phyloP scores from a whole-genome alignment of 2,888 invertebrate species.

The Antheraea assamensis region DNA sequence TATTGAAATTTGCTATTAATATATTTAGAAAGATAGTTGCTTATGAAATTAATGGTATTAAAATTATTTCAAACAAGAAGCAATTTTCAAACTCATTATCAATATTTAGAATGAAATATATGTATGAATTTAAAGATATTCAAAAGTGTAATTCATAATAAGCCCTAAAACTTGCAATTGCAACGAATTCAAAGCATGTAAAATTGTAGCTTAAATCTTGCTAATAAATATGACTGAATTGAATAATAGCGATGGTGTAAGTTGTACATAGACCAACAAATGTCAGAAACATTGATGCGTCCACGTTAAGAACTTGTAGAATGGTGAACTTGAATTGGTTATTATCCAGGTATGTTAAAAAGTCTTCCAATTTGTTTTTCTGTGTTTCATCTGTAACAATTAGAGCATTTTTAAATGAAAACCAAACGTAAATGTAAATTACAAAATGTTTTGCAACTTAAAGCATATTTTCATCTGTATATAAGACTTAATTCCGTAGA shows the following conservation, averaged over 20 bases:
- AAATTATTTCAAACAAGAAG: no score
- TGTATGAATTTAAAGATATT: no score
- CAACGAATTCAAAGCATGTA: background rate
- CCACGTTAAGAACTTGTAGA: background rate
- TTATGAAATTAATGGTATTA: no score
- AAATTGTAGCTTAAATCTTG: background rate
- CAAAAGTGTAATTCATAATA: background rate
- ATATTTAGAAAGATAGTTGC: no score
- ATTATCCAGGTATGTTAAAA: background rate
- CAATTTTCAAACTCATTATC: no score
- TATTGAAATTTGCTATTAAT: no score
- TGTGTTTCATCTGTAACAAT: background rate
- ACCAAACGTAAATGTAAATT: background rate
- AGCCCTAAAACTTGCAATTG: background rate
- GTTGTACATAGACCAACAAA: conserved; percentile 3
- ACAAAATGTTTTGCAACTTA: background rate
- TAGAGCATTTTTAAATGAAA: background rate
- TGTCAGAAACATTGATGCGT: background rate
- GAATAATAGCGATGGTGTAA: background rate
- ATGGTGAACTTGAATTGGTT: conserved; percentile 1
- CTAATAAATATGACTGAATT: background rate
- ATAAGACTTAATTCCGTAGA: no score
- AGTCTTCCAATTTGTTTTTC: background rate
- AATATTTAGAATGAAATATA: no score
- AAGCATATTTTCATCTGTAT: background rate